Conservation (phyloP, 1,140 invertebrate species). For the Akabosia matsudoensis region DNA sequence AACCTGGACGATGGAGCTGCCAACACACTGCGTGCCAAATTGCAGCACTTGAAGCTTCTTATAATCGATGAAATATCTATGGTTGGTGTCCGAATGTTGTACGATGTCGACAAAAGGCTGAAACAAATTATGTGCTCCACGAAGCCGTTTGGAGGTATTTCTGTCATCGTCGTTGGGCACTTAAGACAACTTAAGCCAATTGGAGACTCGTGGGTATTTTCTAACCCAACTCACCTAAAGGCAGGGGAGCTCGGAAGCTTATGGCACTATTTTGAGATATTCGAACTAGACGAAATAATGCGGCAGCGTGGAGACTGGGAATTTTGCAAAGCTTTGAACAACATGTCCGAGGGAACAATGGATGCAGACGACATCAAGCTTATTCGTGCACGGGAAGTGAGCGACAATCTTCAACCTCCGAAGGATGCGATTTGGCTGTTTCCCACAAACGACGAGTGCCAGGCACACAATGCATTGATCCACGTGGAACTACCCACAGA, state of each 20-base stretch:
- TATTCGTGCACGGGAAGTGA: slow-evolving; percentile 8
- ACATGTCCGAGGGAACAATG: slow-evolving; percentile 15
- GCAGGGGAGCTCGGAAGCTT: slow-evolving; percentile 35
- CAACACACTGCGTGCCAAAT: background rate
- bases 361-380: slow-evolving; percentile 19
- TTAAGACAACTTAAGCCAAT: background rate
- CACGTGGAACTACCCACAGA: background rate
- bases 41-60: background rate
- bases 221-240: background rate
- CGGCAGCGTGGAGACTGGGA: slow-evolving; percentile 6
- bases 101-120: background rate
- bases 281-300: slow-evolving; percentile 26
- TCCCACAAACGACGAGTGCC: slow-evolving; percentile 11
- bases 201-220: background rate
- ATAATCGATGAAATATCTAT: slow-evolving; percentile 20
- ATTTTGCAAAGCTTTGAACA: slow-evolving; percentile 27
- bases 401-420: background rate
- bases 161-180: background rate
- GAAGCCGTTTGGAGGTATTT: background rate
- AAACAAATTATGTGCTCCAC: background rate
- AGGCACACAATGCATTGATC: background rate
- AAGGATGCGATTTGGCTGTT: slow-evolving; percentile 11
- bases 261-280: slow-evolving; percentile 33
- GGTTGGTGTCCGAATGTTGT: slow-evolving; percentile 38
- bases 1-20: slow-evolving; percentile 6